Base-by-base conservation (phyloP, 2,797 vertebrate genomes). In the Schizopygopsis malacanthus region DNA sequence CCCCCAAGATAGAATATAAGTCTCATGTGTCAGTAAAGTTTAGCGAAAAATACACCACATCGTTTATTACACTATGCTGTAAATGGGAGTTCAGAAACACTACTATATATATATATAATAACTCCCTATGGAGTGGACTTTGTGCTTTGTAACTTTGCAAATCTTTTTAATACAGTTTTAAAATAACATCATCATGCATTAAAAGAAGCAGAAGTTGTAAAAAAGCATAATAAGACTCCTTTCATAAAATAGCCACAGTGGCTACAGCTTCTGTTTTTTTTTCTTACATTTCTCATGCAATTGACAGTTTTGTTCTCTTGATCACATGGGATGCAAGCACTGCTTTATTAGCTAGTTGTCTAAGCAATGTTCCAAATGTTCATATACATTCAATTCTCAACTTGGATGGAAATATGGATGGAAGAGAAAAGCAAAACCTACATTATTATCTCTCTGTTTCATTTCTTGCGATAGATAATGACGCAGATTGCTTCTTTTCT, bases 401-500 rank as follows among this genome's bases (percentile, higher is more conserved):
- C 33, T 39, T 39, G 50, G 33, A 54, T 76, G 28, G 16, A 9
- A 78, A 22, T 20, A 59, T 41, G 6, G 11, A 9, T 25, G 28
- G 15, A 65, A 67, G 6, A 28, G 6, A 59, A 41, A 22, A 41
- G 52, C 41, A 25, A 41, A 59, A 41, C 22, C n/a, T 18, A 22
- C 39, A 79, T 61, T 79, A 79, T 43, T 10, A 50, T 50, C 4
- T 7, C 43, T 65, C 43, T 76, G 28, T 50, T 63, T 1, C 4
- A 39, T 67, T 67, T 76, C 22, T 47, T 83, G 12, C 12, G 4
- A 83, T 50, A 28, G 37, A 71, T 25, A 20, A 71, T 71, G n/a
- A 72, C 43, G 52, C 15, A 43, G 81, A 59, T 43, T 28, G 25
- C 39, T 72, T 59, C 39, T 52, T 82, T 72, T 72, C 18, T 39